Conservation (phyloP, 2,113 vertebrate genomes). For the Argyrosomus japonicus region DNA sequence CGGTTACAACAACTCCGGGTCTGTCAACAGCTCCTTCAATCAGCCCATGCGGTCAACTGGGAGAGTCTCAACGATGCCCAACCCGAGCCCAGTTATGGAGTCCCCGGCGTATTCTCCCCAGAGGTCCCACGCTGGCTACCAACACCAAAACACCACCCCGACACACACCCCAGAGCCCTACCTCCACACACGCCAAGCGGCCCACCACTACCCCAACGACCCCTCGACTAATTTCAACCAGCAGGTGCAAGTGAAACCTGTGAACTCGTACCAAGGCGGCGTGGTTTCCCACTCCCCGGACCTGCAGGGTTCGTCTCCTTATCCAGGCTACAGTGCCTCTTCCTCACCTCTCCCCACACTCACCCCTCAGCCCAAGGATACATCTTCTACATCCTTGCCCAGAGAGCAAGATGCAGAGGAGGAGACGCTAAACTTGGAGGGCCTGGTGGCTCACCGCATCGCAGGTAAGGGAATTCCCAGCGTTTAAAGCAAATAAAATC, state of each 20-base stretch:
- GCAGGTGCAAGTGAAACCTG: slow-evolving; percentile 77
- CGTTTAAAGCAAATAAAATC: too few relatives aligned
- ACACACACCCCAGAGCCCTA: slow-evolving; percentile 81
- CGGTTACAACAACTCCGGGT: slow-evolving; percentile 67
- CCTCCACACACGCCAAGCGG: slow-evolving; percentile 61
- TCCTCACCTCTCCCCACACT: slow-evolving; percentile 84
- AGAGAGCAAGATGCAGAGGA: slow-evolving; percentile 88
- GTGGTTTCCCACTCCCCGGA: slow-evolving; percentile 77
- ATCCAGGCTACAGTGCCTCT: slow-evolving; percentile 80
- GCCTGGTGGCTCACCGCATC: slow-evolving; percentile 96
- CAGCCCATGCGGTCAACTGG: slow-evolving; percentile 56
- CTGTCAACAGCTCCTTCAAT: slow-evolving; percentile 59
- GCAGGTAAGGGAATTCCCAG: slow-evolving; percentile 87
- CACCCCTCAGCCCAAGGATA: slow-evolving; percentile 78
- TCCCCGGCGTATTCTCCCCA: slow-evolving; percentile 68
- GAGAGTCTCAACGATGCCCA: slow-evolving; percentile 62
- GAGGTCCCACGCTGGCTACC: slow-evolving; percentile 63
- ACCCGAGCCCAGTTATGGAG: slow-evolving; percentile 74
- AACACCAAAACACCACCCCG: slow-evolving; percentile 75
- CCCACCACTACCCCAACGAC: slow-evolving; percentile 54
- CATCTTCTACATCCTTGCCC: slow-evolving; percentile 79
- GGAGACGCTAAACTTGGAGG: slow-evolving; percentile 91
- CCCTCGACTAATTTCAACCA: slow-evolving; percentile 70
- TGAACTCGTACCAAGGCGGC: slow-evolving; percentile 63
- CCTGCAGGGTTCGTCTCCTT: slow-evolving; percentile 73